Base-by-base conservation (phyloP, 2,113 vertebrate species). In the Hippopotamus amphibius region DNA sequence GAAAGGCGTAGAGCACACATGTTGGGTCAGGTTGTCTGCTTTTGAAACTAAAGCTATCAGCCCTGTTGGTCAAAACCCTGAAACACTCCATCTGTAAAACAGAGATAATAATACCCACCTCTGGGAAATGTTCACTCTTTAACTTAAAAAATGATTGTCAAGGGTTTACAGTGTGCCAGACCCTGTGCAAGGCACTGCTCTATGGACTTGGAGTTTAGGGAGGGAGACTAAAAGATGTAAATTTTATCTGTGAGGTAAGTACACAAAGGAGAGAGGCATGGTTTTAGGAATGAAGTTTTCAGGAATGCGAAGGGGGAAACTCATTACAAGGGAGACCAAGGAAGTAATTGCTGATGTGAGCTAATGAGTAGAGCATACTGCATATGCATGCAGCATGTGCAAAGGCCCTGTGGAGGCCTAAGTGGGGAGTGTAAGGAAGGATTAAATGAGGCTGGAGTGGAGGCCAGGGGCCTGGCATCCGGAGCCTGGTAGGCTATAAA, bases 381-480 rank as follows among this genome's bases (percentile, higher is more conserved):
- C 7, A 33, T 13, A 0, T 19, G 17, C 17, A 28, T 26, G 21
- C 6, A 61, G 90, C 41, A 30, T 9, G 53, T 63, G 76, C 74
- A 50, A 74, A 88, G 57, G 83, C 30, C 89, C 84, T 41, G 46
- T 13, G 82, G 88, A 59, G 50, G 57, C 57, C 74, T 14, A 6
- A 14, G 11, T 43, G 63, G 30, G 53, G 7, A 53, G 7, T 22
- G 10, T 15, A 17, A 5, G 6, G 55, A 33, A 22, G 28, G 30
- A 65, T 5, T 0, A 5, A 28, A 59, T n/a, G 33, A 5, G 43
- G 65, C 37, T 43, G 37, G 43, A 14, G 22, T 43, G 30, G 57
- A 46, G 30, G 17, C 26, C 11, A 2, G 33, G 41, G 26, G 24
- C 15, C 22, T 0, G 12, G 30, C 26, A 13, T 16, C 2, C 11